Base-by-base conservation (phyloP, 2,113 vertebrate genomes). In the Scomber scombrus region DNA sequence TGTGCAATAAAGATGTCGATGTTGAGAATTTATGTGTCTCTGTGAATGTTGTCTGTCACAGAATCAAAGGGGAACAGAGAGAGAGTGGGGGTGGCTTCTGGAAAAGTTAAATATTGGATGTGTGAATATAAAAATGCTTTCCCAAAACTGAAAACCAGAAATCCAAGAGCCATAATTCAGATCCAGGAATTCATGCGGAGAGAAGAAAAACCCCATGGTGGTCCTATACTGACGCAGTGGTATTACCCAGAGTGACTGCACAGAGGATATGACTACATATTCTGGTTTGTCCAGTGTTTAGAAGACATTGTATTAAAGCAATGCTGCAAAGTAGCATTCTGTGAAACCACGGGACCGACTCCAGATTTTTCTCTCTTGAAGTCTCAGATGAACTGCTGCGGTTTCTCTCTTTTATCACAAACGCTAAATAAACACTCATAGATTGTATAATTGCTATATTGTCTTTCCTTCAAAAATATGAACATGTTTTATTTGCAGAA, bases 1-100 rank as follows among this genome's bases (percentile, higher is more conserved):
- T 99, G 98, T 99, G 98, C 98, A 99, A 99, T 99, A 99, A 99
- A 99, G 92, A 95, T 92, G 95, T 88, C 73, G 93, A 89, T 89
- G 75, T 87, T 87, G 87, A 85, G 79, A 78, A 88, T 71, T 67
- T 26, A 11, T 5, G 4, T 13, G 23, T 68, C 21, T 50, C 11
- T 51, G 13, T 50, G n/a, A 64, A 80, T 26, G 34, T 49, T 71
- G 51, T 69, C 26, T 81, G 47, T 82, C 56, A 5, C 4, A 0
- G 15, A 66, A 63, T 66, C 16, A 29, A 56, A 81, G 46, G 51
- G 23, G 23, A 26, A 26, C 23, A 26, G 23, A 26, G 14, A 29
- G 7, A 14, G 15, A 3, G 2, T 1, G 19, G 12, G 4, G 2
- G 4, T 34, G 8, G 7, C 2, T 9, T 6, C n/a, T 40, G 56